phyloP scores from a whole-genome alignment of 2,113 vertebrate genomes.

The Bagarius yarrelli region DNA sequence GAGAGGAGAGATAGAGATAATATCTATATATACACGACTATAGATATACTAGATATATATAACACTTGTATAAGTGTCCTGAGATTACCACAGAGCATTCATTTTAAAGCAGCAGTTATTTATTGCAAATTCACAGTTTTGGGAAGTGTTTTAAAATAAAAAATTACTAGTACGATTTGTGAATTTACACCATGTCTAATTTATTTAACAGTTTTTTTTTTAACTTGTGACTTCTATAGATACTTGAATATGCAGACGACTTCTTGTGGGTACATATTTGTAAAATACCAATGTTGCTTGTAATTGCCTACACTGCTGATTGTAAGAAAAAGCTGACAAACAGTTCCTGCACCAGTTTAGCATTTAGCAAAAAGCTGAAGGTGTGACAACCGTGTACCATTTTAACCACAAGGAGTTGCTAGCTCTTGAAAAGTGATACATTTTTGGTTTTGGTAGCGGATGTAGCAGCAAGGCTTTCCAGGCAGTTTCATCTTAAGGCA shows the following conservation, averaged over 20 bases:
- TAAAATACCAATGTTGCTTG: neutral
- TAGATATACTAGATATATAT: too few species aligned
- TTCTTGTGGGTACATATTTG: neutral
- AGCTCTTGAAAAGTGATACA: neutral
- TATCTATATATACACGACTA: too few species aligned
- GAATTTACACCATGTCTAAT: too few species aligned
- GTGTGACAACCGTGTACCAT: neutral
- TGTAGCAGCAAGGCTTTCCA: neutral
- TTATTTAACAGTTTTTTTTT: neutral
- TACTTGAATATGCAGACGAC: neutral
- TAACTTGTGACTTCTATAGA: neutral
- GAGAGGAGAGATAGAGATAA: too few species aligned
- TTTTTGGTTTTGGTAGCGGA: neutral
- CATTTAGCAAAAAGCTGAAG: neutral
- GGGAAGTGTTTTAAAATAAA: neutral
- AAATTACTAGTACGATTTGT: neutral
- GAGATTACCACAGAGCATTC: neutral
- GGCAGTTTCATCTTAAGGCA: neutral
- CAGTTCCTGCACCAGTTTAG: neutral
- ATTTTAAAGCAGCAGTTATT: neutral
- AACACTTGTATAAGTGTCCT: too few species aligned
- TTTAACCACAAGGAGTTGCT: slow-evolving; percentile 1
- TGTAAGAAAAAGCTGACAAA: neutral
- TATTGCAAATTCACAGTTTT: neutral
- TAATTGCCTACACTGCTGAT: neutral